Base-by-base conservation (phyloP, 2,113 vertebrate genomes). In the Vidua macroura region DNA sequence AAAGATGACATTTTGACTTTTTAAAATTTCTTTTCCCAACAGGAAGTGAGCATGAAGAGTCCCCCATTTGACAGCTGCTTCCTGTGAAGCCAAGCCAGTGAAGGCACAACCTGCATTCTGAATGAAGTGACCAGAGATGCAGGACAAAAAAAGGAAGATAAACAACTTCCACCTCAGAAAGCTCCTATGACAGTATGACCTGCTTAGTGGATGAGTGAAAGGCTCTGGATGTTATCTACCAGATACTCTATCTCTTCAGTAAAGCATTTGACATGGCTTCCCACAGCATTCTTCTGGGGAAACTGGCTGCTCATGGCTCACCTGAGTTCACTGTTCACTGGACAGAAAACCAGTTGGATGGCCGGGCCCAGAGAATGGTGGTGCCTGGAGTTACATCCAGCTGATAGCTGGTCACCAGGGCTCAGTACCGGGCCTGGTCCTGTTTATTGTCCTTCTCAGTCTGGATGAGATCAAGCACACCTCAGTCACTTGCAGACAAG, bases 291-390 rank as follows among this genome's bases (percentile, higher is more conserved):
- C 33, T 79, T 30, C 43, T 16, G 8, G 6, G 31, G 11, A 31
- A 90, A 66, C 13, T 51, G 33, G 24, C 10, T 67, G 35, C 72
- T 56, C 2, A 0, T 13, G 28, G 35, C 14, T 82, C 28, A 33
- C 21, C 51, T 22, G 14, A 30, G 13, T 28, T 7, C n/a, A 35
- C 20, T 56, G 28, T 24, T 74, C 11, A 2, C 37, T 21, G 49
- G 24, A 23, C 17, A n/a, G 37, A 28, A 84, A 79, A 39, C 24
- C 23, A 27, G 19, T 46, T 37, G 59, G 27, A 53, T 48, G 23
- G 46, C 39, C 0, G 0, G 5, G 30, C 59, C 41, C 59, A 49
- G 30, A 31, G 35, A 27, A 6, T 15, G 22, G 24, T 35, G 37
- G 60, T 69, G 43, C 19, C 27, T 33, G 68, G 4, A 52, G 55